Percentiles rank a stretch among this genome's conserved stretches.
These are phyloP conservation scores for Bos javanicus DNA, from an alignment of 2,113 vertebrate genomes.

Conservation along the genomic window DNA sequence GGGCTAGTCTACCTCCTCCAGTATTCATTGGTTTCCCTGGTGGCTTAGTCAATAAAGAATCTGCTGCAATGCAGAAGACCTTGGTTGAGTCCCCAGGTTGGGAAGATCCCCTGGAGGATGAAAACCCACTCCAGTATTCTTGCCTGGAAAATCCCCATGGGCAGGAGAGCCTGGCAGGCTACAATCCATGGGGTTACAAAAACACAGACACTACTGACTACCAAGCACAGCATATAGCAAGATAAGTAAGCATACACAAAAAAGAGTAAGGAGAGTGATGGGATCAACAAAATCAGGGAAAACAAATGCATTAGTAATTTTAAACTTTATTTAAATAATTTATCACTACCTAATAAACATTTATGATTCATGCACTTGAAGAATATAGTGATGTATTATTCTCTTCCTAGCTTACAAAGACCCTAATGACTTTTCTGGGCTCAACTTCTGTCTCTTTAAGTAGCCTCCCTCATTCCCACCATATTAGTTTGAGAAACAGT, in stretches of 20 bases:
- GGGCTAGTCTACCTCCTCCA: not conserved
- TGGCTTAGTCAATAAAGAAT: not conserved
- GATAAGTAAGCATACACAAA: not conserved
- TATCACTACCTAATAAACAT: not conserved
- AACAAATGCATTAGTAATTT: not conserved
- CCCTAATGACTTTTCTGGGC: not conserved
- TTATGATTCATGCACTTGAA: not conserved
- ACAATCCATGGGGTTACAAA: not conserved
- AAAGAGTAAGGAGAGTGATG: not conserved
- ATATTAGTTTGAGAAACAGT: not conserved
- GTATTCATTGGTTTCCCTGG: not conserved
- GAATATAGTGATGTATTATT: not conserved
- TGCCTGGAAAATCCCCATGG: not conserved
- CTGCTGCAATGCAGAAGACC: not conserved
- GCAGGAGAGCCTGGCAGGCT: not conserved
- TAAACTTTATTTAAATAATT: not conserved
- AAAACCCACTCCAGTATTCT: not conserved
- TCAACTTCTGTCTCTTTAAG: not conserved
- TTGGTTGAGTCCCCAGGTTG: not conserved
- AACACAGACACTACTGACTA: not conserved
- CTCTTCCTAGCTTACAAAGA: not conserved
- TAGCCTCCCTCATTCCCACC: not conserved
- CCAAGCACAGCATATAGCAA: not conserved
- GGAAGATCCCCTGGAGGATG: not conserved
- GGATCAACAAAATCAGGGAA: fast-evolving